phyloP scores from a whole-genome alignment of 2,888 invertebrate genomes.

The Lasius fuliginosus region DNA sequence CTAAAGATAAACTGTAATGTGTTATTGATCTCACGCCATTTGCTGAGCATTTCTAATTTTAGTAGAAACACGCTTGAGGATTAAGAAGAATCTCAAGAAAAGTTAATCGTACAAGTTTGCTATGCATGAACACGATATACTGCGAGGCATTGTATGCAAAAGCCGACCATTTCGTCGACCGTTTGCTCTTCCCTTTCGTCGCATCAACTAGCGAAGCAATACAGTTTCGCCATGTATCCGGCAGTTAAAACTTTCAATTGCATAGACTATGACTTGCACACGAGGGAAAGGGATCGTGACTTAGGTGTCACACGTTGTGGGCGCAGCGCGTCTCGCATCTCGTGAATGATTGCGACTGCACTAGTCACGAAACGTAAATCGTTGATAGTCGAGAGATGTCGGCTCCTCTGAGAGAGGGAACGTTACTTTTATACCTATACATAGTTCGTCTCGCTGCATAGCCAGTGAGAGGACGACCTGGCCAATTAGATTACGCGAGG shows the following conservation, averaged over 20 bases:
- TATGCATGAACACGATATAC: not conserved
- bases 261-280: conserved; percentile 46
- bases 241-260: conserved; percentile 55
- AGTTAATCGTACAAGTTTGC: not conserved
- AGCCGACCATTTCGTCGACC: not conserved
- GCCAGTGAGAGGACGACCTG: not conserved
- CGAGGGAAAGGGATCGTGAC: conserved; percentile 32
- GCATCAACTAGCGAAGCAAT: conserved; percentile 29
- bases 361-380: conserved; percentile 43
- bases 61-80: not conserved
- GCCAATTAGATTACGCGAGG: conserved; percentile 31
- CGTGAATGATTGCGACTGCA: conserved; percentile 42
- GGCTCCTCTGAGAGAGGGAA: not conserved
- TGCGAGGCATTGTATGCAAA: not conserved
- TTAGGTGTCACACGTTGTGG: conserved; percentile 35
- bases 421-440: conserved; percentile 8
- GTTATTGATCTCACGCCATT: not conserved
- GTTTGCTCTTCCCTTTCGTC: not conserved
- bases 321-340: conserved; percentile 26
- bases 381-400: conserved; percentile 19
- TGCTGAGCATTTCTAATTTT: not conserved
- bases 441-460: not conserved
- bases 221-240: conserved; percentile 34
- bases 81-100: not conserved
- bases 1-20: not conserved